Base-by-base conservation (phyloP, 2,113 vertebrate genomes). In the Bubo scandiacus region DNA sequence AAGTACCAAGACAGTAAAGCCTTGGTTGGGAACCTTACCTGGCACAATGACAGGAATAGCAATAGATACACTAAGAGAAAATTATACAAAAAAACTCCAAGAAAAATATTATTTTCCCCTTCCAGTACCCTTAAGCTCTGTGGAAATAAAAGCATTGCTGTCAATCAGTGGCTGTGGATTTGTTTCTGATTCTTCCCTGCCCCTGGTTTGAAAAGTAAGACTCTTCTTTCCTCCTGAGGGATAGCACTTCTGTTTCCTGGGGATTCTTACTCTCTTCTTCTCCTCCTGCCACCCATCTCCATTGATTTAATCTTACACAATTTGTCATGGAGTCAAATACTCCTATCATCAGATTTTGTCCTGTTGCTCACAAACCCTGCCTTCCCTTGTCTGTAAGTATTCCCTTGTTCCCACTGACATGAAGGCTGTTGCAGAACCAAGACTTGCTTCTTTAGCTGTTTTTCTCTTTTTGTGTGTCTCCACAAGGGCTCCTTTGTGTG, bases 61-160 rank as follows among this genome's bases (percentile, higher is more conserved):
- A 57, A 38, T 8, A 77, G 22, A 34, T 51, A 57, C 11, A 10
- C 6, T 77, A 63, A 68, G 26, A 88, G 25, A 38, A 91, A 74
- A 65, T 54, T 6, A 49, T 3, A 74, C 25, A n/a, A 26, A 43
- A 54, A 58, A 29, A 0, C 0, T 3, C 34, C 45, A 47, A 70
- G 27, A n/a, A 49, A 84, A 74, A 61, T 65, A 42, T 36, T 49
- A 52, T 71, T 72, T 85, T 7, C 6, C 6, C 4, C 15, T 75
- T 77, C 36, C 52, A 57, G 10, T 57, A 81, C 25, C 47, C 32
- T 32, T 62, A 91, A 85, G 18, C 18, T 80, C 47, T 67, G 36
- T 51, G 40, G 63, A 84, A 91, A 40, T 66, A 45, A 75, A 70
- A 71, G 19, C 7, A 59, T 65, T 81, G 5, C 66, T 20, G 5